Evolutionary conservation across 1,140 invertebrate genomes (phyloP).

Genomic region (Marisa cornuarietis): DNA sequence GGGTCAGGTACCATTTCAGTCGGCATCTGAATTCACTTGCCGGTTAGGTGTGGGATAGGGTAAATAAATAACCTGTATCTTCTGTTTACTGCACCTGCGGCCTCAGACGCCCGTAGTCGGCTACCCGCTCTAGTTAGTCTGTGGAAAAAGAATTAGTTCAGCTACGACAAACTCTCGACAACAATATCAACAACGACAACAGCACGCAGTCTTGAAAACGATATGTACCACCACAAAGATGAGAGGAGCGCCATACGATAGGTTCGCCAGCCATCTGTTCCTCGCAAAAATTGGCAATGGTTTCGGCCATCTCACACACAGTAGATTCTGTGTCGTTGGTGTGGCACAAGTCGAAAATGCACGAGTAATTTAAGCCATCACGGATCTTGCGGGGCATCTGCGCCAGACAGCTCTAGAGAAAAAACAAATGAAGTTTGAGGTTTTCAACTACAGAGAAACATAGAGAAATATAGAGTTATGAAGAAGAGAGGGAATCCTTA

Average conservation of each 20-base stretch:
- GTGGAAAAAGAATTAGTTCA: neutral
- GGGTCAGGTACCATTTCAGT: too few species aligned
- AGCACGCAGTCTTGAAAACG: neutral
- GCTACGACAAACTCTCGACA: neutral
- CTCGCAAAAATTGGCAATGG: neutral
- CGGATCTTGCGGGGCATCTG: neutral
- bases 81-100: too few species aligned
- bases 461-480: too few species aligned
- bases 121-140: too few species aligned
- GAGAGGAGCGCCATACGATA: neutral
- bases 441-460: too few species aligned
- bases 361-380: neutral
- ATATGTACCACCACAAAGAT: neutral
- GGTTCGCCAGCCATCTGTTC: neutral
- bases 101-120: too few species aligned
- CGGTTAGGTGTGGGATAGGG: too few species aligned
- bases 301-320: neutral
- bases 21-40: too few species aligned
- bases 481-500: too few species aligned
- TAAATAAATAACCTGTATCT: too few species aligned
- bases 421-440: too few species aligned
- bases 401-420: neutral
- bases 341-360: conserved; percentile 12
- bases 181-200: neutral
- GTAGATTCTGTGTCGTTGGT: neutral